phyloP scores from a whole-genome alignment of 2,113 vertebrate genomes.

The Pavo muticus region DNA sequence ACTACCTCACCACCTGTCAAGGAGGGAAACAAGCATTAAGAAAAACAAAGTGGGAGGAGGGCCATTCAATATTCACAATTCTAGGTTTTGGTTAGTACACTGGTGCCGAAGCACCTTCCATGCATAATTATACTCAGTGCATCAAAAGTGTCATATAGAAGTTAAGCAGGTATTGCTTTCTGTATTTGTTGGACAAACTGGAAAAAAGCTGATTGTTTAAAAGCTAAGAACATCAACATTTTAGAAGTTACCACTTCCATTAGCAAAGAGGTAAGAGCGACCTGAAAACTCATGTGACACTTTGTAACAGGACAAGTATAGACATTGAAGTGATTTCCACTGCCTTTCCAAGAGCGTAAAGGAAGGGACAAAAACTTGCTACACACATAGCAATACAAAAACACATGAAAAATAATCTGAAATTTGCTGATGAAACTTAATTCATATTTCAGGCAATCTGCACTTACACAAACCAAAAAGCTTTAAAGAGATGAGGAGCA shows the following conservation, averaged over 20 bases:
- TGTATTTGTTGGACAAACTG: constrained; percentile 55
- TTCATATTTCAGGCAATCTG: not conserved
- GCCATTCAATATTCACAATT: not conserved
- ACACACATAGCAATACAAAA: not conserved
- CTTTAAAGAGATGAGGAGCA: not conserved
- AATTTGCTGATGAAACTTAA: not conserved
- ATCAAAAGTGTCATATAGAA: constrained; percentile 76
- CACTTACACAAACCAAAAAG: constrained; percentile 57
- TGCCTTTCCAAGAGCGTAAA: constrained; percentile 76
- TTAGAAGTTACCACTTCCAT: constrained; percentile 42
- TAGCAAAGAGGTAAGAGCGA: constrained; percentile 56
- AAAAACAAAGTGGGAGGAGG: not conserved
- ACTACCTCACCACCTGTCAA: constrained; percentile 88
- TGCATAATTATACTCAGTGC: constrained; percentile 81
- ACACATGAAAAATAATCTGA: not conserved
- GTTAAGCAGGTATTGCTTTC: constrained; percentile 75
- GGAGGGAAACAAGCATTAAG: constrained; percentile 30
- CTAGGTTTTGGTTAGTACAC: constrained; percentile 80
- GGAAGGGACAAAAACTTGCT: not conserved
- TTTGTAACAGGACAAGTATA: constrained; percentile 62
- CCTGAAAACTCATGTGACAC: constrained; percentile 80
- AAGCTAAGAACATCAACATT: constrained; percentile 46
- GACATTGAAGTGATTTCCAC: constrained; percentile 67
- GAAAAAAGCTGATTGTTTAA: constrained; percentile 60
- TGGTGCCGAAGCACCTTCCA: constrained; percentile 79